Evolutionary conservation across 2,888 invertebrate genomes (phyloP).

Genomic region (Notodonta ziczac): DNA sequence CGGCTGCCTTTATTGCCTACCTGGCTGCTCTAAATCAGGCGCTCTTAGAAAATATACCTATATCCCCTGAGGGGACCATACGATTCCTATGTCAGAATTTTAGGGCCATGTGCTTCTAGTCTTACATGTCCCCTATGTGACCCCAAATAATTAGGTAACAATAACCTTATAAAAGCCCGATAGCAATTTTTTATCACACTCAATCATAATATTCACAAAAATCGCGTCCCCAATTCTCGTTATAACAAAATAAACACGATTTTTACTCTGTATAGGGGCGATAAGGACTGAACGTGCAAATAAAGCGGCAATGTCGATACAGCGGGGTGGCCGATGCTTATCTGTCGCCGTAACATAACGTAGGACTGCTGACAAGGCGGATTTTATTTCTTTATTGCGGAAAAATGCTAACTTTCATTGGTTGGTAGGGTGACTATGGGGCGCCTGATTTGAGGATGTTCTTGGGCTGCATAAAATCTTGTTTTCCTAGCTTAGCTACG

Average conservation of each 20-base stretch:
- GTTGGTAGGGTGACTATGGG: slow-evolving; percentile 39
- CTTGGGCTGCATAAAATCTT: background rate
- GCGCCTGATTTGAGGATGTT: background rate
- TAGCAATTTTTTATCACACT: slow-evolving; percentile 1
- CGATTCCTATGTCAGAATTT: too few species aligned
- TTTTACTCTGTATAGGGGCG: slow-evolving; percentile 58
- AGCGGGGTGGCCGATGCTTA: slow-evolving; percentile 49
- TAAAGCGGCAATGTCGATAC: slow-evolving; percentile 44
- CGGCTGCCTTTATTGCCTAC: too few species aligned
- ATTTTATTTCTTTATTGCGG: slow-evolving; percentile 79
- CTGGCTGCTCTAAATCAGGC: too few species aligned
- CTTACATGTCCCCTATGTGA: background rate
- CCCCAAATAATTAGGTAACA: background rate
- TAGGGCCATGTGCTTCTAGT: too few species aligned
- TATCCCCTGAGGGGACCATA: too few species aligned
- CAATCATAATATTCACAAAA: slow-evolving; percentile 10
- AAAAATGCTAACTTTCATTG: slow-evolving; percentile 75
- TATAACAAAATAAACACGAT: slow-evolving; percentile 52
- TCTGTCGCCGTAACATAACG: slow-evolving; percentile 53
- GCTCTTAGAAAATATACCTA: too few species aligned
- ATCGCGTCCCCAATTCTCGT: slow-evolving; percentile 39
- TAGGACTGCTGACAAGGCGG: slow-evolving; percentile 66
- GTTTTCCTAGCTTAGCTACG: too few species aligned
- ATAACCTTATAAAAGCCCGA: background rate
- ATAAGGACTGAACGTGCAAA: slow-evolving; percentile 51